Evolutionary conservation across 1,140 invertebrate genomes (phyloP), one percentile per base, ranked within the genome.

Genomic region (Leptinotarsa defecta): DNA sequence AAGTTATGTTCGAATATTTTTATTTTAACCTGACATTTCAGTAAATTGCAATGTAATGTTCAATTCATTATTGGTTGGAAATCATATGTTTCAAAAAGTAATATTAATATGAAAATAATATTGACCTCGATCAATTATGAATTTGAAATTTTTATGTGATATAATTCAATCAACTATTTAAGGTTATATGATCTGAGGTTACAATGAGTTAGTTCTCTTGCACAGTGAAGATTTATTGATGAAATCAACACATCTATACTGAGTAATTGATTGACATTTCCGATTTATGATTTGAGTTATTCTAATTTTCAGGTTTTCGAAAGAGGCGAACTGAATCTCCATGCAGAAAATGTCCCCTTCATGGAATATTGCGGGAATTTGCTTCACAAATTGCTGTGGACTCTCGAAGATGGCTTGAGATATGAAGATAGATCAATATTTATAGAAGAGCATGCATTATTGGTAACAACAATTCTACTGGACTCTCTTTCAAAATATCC

Each of bases 391-490:
- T 71, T 81, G 62, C 74, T 85, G 17, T 85, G 84, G 84, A 73
- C 74, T 20, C 74, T 84, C 13, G 80, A 81, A 20, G 74, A 82
- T 13, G 78, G 75, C 57, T 70, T 82, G 4, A 80, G 74, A 62
- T 84, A 84, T 74, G 82, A 80, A 17, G 81, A 83, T 73, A 79
- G 75, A 65, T 81, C 81, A 13, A 81, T 83, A 63, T 83, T 83
- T 67, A 62, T 81, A 11, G 83, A 83, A 73, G 82, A 84, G 61
- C 80, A 83, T 61, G 76, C 79, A 8, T 77, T 80, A 65, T 67
- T 83, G 15, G 80, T 83, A 3, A 80, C 82, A 1, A 78, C 76
- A 5, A 73, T 72, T 4, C 74, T 84, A 13, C 71, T 83, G 13
- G 80, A 84, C 62, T 68, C 79, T 0, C 71, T 83, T 13, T 69